Evolutionary conservation across 2,888 invertebrate species (phyloP), one percentile per base, ranked within the genome.

Genomic region (Lottia scabra): DNA sequence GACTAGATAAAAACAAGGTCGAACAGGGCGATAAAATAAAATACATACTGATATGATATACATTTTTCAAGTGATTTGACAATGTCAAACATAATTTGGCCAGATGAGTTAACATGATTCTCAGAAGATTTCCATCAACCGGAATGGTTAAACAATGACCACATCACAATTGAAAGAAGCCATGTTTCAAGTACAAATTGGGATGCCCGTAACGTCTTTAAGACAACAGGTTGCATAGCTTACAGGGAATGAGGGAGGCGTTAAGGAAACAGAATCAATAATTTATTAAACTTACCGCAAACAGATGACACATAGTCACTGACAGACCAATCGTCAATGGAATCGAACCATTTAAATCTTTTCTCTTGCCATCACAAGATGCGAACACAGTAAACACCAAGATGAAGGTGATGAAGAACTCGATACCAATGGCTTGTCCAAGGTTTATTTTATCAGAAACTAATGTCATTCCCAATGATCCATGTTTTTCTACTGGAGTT

Each of bases 261-360:
- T 15, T 19, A 0, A n/a, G n/a, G n/a, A n/a, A n/a, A n/a, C n/a
- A n/a, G n/a, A 5, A 23, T 23, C 3, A 4, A 56, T 23, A 4
- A 12, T 5, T 56, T 15, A 68, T 44, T 56, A 4, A 30, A 92
- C 95, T 93, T 90, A 98, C 96, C 13, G 95, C 94, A 74, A 94
- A 93, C 80, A 97, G 91, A 89, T 97, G 97, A n/a, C 96, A 96
- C 75, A 95, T 91, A 0, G 94, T 93, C 68, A 97, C 95, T 0
- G 97, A 92, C 80, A 97, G 92, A 0, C 97, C 97, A 85, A 97
- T 97, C 74, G 96, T 94, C 71, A 97, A 91, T 0, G 87, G 85
- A 16, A 96, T 95, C 0, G 95, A 96, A 0, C 95, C 93, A 64
- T 93, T 92, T 83, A 94, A 92, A 87, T 97, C 96, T n/a, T 92